These are phyloP conservation scores for Drosophila lini DNA, from an alignment of 1,140 invertebrate species.

Conservation along the genomic window DNA sequence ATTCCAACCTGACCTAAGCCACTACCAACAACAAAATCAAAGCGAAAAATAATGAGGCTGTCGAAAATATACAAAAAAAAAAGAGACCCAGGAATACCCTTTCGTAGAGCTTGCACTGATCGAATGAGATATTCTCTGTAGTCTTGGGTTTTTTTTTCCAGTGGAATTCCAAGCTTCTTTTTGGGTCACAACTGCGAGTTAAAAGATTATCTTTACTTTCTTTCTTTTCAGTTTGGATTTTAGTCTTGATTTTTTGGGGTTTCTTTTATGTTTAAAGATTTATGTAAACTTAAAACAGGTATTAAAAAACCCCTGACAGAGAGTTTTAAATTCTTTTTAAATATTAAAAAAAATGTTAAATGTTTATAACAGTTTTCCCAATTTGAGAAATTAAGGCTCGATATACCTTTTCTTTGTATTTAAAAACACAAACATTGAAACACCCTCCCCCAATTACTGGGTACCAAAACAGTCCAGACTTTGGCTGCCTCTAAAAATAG, in stretches of 20 bases:
- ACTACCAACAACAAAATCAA: slow-evolving; percentile 51
- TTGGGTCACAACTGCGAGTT: slow-evolving; percentile 5
- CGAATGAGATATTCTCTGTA: slow-evolving; percentile 14
- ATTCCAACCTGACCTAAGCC: slow-evolving; percentile 75
- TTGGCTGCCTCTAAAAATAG: slow-evolving; percentile 12
- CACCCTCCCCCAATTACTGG: not conserved
- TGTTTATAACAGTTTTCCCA: no score
- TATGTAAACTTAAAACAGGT: no score
- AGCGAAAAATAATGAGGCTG: slow-evolving; percentile 38
- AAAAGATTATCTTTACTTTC: not conserved
- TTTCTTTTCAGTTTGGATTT: not conserved
- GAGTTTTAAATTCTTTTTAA: not conserved
- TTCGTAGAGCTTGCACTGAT: not conserved
- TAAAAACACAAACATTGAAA: not conserved
- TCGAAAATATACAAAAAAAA: slow-evolving; percentile 16
- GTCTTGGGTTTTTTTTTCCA: not conserved
- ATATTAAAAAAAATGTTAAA: no score
- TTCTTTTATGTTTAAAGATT: not conserved
- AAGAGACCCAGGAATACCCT: slow-evolving; percentile 25
- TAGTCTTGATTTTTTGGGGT: not conserved
- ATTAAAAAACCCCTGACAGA: no score
- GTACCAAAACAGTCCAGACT: slow-evolving; percentile 12
- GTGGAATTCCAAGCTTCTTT: not conserved
- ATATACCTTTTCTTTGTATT: no score
- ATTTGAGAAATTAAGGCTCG: no score